Evolutionary conservation across 2,113 vertebrate species (phyloP).

Genomic region (Callospermophilus lateralis): DNA sequence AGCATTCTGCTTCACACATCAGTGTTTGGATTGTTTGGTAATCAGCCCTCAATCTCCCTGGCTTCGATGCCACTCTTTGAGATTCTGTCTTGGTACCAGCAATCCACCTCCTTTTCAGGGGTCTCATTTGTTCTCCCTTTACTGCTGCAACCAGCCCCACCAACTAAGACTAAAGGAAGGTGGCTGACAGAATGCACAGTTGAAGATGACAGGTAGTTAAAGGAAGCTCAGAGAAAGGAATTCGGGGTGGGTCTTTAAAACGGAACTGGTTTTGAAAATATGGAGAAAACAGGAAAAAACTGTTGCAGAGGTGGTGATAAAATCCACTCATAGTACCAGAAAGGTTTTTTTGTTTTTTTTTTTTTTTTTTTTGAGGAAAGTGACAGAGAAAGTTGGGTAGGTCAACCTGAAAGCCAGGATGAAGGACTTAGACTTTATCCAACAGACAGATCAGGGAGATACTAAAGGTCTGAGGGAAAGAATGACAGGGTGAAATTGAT

Average conservation of each 20-base stretch:
- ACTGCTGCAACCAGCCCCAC: not conserved
- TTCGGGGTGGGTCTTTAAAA: not conserved
- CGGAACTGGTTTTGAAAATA: not conserved
- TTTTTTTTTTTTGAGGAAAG: not conserved
- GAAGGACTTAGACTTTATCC: constrained; percentile 35
- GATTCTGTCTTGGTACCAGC: not conserved
- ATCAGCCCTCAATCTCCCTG: not conserved
- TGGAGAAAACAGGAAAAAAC: not conserved
- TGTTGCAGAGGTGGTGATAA: not conserved
- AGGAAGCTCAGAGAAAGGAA: not conserved
- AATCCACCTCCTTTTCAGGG: not conserved
- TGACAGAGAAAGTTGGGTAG: not conserved
- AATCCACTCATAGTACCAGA: not conserved
- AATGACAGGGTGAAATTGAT: not conserved
- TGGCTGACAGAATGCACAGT: not conserved
- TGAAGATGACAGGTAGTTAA: not conserved
- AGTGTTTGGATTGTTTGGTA: not conserved
- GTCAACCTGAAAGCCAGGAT: constrained; percentile 35
- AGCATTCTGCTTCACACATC: not conserved
- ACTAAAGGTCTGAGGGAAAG: not conserved
- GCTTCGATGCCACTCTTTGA: not conserved
- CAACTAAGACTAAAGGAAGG: not conserved
- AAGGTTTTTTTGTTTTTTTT: not conserved
- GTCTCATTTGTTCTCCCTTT: not conserved
- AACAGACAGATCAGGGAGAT: not conserved